Evolutionary conservation across 2,797 vertebrate species (phyloP).

Genomic region (Sebastes miniatus): DNA sequence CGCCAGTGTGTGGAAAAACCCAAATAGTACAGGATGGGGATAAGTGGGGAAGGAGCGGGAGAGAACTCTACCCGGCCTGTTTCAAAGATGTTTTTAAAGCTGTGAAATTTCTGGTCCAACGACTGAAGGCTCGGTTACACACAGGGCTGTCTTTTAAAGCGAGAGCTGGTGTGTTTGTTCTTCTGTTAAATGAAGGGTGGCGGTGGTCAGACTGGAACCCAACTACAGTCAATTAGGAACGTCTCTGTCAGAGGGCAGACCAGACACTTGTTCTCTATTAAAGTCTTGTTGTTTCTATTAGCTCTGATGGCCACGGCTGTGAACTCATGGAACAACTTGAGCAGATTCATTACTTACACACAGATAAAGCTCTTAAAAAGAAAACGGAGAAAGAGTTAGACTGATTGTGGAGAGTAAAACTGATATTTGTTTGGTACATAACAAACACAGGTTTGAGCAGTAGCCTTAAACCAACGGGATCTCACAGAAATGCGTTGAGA

Average conservation of each 20-base stretch:
- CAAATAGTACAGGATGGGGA: constrained; percentile 68
- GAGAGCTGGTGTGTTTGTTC: constrained; percentile 65
- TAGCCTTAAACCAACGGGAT: not conserved
- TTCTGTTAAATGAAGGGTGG: constrained; percentile 73
- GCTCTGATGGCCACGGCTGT: not conserved
- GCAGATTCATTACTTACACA: not conserved
- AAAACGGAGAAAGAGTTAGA: not conserved
- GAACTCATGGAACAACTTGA: constrained; percentile 7
- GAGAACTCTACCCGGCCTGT: constrained; percentile 79
- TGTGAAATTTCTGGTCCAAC: constrained; percentile 76
- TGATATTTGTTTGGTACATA: not conserved
- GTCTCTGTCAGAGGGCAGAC: constrained; percentile 65
- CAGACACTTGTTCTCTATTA: constrained; percentile 61
- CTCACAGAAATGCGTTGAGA: not conserved
- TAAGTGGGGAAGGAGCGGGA: constrained; percentile 56
- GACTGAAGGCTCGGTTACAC: constrained; percentile 66
- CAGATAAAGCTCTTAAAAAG: not conserved
- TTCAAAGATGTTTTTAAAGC: constrained; percentile 84
- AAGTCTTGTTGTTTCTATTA: constrained; percentile 40
- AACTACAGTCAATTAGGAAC: constrained; percentile 72
- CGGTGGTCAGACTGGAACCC: constrained; percentile 62
- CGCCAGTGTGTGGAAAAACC: constrained; percentile 67
- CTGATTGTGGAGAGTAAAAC: not conserved
- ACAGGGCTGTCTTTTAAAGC: constrained; percentile 63
- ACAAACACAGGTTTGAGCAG: not conserved